A percentile compares a stretch with the other conserved stretches of the same genome.
Conservation (phyloP, 2,113 vertebrate genomes). For the Rhynchopsitta pachyrhyncha region DNA sequence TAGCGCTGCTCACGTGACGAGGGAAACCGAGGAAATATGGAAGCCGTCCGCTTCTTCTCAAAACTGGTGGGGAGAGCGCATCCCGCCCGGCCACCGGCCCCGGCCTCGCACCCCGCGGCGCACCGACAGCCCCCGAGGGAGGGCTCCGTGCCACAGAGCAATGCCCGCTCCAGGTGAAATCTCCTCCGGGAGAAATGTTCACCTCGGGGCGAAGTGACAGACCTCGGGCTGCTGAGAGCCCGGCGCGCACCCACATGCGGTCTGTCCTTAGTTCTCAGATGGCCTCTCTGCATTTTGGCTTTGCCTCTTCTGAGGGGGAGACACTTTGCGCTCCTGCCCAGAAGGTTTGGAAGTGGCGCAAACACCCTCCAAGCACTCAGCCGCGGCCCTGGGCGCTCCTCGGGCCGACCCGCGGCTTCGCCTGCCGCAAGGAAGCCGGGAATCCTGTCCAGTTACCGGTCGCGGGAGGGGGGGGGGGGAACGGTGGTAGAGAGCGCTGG, state of each 20-base stretch:
- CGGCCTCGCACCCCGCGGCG: not conserved
- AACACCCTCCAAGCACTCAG: not conserved
- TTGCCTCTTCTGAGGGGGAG: not conserved
- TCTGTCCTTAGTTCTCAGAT: not conserved
- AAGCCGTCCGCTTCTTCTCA: not conserved
- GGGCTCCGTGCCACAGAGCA: not conserved
- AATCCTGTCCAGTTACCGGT: not conserved
- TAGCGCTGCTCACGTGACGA: not conserved
- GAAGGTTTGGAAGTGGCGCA: not conserved
- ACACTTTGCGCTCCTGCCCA: not conserved
- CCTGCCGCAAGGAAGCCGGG: not conserved
- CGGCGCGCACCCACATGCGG: not conserved
- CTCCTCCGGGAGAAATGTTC: not conserved
- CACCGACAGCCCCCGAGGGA: not conserved
- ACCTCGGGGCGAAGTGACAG: not conserved
- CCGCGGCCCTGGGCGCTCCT: not conserved
- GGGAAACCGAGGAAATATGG: not conserved
- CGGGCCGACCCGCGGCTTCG: not conserved
- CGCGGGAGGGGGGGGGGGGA: accelerated
- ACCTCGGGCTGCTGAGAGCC: not conserved
- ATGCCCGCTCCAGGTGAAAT: not conserved
- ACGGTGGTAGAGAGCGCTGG: not conserved
- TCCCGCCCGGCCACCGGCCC: not conserved
- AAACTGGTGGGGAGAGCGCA: not conserved
- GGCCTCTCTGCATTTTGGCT: not conserved